Base-by-base conservation (phyloP, 2,113 vertebrate genomes). In the Pongo abelii region DNA sequence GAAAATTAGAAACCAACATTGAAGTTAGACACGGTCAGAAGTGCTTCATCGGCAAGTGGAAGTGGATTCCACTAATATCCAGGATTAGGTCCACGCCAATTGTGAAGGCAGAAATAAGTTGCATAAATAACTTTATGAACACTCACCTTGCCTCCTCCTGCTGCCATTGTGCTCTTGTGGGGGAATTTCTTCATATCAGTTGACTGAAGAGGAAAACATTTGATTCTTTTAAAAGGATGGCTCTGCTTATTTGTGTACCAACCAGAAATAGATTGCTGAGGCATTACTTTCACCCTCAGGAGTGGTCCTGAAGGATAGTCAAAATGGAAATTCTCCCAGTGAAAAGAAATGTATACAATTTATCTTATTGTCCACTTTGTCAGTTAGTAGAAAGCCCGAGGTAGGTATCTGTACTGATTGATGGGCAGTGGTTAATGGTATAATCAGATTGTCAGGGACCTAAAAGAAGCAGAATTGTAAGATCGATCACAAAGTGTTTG, bases 381-480 rank as follows among this genome's bases (percentile, higher is more conserved):
- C 55, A 97, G 35, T 83, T 96, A 89, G 46, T n/a, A 84, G 93
- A 92, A 80, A 97, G 55, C 27, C 52, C 12, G 43, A 87, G n/a
- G 59, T 81, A 72, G 59, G 38, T 67, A 46, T 92, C 55, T 75
- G 6, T 11, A 50, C 20, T 80, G 89, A 96, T 75, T 30, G 50
- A 94, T 93, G 86, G 74, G 38, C 70, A 40, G 4, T 91, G 67
- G 79, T 80, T 97, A 96, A 92, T 96, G 79, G 25, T 84, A 46
- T 85, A 95, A 86, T 85, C 52, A 92, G 86, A 97, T 97, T 86
- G 84, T 87, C 69, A 80, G 55, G 46, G 40, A 57, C 35, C 30
- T 92, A 93, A 92, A 89, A 78, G 94, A 87, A 80, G 77, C 12
- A 80, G 46, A 97, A 74, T 83, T 96, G 0, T 93, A 94, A 92